Evolutionary conservation across 2,888 invertebrate species (phyloP), one percentile per base, ranked within the genome.

Genomic region (Phlogophora meticulosa): DNA sequence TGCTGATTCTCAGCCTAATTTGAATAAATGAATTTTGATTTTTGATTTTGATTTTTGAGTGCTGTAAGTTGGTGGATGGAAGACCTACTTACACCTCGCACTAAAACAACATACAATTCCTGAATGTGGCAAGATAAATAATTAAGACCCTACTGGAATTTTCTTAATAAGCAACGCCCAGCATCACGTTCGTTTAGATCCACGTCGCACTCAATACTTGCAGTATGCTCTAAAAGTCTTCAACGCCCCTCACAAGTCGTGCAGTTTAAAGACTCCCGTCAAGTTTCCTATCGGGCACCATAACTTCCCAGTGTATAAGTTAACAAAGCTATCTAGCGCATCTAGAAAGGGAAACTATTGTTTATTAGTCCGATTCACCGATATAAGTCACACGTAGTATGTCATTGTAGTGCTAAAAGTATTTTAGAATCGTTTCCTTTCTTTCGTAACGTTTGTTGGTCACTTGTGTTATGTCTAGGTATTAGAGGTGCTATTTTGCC

Each of bases 301-400:
- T 76, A 65, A 78, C 76, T 82, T 80, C 78, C 82, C 61, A 46
- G 68, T 64, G 49, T 72, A 70, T 76, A 74, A 81, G 67, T 80
- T 74, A 81, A 83, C 81, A 81, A 81, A 80, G 76, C 72, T 80
- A 78, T 83, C 81, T 43, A n/a, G 48, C 55, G n/a, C 64, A 81
- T 79, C 76, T 81, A 74, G 79, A 83, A 80, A 82, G 74, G 64
- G 69, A 76, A 78, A 73, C 82, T 70, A 62, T 83, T 80, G 80
- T 83, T 82, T 83, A 83, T 72, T 64, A 68, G 53, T 65, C 38
- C 72, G 80, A 83, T 83, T 69, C 43, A 0, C 22, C 57, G 74
- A 81, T 82, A 72, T 67, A 80, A 61, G 64, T 64, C 72, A 74
- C 61, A 77, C 71, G 17, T 66, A 61, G 53, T 70, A 24, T 65